These are phyloP conservation scores for Neolamprologus brichardi DNA, from an alignment of 2,113 vertebrate species.

Conservation along the genomic window DNA sequence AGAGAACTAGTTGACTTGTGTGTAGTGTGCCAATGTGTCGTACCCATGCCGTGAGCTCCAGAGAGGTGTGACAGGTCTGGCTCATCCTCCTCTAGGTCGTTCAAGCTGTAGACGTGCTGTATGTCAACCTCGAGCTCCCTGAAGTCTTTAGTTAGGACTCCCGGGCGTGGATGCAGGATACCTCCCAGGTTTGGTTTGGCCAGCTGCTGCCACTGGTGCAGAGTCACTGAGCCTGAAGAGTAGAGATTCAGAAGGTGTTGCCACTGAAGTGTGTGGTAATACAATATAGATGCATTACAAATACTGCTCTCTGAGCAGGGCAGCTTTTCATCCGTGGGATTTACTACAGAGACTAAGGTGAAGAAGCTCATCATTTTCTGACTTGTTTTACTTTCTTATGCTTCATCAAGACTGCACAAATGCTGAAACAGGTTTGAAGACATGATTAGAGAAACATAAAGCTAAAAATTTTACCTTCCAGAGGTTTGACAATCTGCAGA, in stretches of 20 bases:
- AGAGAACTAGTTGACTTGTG: background rate
- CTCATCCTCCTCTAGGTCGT: slow-evolving; percentile 84
- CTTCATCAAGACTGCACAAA: background rate
- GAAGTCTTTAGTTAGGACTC: slow-evolving; percentile 85
- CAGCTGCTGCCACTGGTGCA: slow-evolving; percentile 87
- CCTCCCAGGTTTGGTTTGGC: slow-evolving; percentile 79
- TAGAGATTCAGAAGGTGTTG: background rate
- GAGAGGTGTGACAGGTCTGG: slow-evolving; percentile 65
- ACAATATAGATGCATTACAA: background rate
- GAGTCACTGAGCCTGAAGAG: slow-evolving; percentile 73
- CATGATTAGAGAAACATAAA: background rate
- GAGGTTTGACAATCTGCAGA: slow-evolving; percentile 83
- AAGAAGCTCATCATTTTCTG: background rate
- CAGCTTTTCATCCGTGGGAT: background rate
- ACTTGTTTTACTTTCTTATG: background rate
- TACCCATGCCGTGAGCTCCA: slow-evolving; percentile 66
- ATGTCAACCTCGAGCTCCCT: slow-evolving; percentile 77
- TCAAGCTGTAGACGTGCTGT: slow-evolving; percentile 82
- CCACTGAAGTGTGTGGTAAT: background rate
- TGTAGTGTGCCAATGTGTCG: background rate
- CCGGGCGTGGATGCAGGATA: slow-evolving; percentile 76
- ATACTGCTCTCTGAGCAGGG: background rate
- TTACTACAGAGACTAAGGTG: background rate
- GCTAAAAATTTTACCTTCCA: slow-evolving; percentile 75
- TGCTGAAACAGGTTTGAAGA: background rate